phyloP scores from a whole-genome alignment of 2,888 invertebrate genomes.

The Oligia latruncula region DNA sequence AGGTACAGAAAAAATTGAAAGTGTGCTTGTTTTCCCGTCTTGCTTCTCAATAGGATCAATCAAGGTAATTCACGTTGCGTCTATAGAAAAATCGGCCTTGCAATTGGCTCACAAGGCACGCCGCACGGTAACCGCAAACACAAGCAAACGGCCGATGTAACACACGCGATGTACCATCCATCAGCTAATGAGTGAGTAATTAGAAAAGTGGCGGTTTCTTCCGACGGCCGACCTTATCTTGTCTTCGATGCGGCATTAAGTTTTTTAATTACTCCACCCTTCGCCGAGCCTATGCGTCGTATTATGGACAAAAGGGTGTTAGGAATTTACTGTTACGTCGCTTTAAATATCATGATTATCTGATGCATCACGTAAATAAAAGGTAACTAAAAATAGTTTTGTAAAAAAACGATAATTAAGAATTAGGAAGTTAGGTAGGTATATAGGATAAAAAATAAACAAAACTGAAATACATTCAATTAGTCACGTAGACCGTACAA shows the following conservation, averaged over 20 bases:
- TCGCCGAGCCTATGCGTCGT: slow-evolving; percentile 53
- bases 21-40: background rate
- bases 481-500: slow-evolving; percentile 41
- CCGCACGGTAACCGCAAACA: slow-evolving; percentile 60
- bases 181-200: slow-evolving; percentile 90
- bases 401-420: background rate
- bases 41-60: slow-evolving; percentile 41
- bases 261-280: slow-evolving; percentile 87
- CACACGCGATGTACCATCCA: slow-evolving; percentile 75
- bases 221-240: slow-evolving; percentile 87
- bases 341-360: slow-evolving; percentile 21
- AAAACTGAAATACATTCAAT: slow-evolving; percentile 15
- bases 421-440: background rate
- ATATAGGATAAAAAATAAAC: background rate
- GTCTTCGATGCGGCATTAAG: slow-evolving; percentile 87
- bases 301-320: slow-evolving; percentile 40
- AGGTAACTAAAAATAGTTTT: background rate
- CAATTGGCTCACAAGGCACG: slow-evolving; percentile 58
- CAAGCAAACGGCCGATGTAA: slow-evolving; percentile 64
- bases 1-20: background rate
- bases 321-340: slow-evolving; percentile 4
- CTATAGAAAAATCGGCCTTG: slow-evolving; percentile 57
- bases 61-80: slow-evolving; percentile 45
- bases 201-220: slow-evolving; percentile 89
- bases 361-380: background rate